Percentiles rank a stretch among this genome's conserved stretches.
phyloP scores from a whole-genome alignment of 2,888 invertebrate genomes.

The Lithophane socia region DNA sequence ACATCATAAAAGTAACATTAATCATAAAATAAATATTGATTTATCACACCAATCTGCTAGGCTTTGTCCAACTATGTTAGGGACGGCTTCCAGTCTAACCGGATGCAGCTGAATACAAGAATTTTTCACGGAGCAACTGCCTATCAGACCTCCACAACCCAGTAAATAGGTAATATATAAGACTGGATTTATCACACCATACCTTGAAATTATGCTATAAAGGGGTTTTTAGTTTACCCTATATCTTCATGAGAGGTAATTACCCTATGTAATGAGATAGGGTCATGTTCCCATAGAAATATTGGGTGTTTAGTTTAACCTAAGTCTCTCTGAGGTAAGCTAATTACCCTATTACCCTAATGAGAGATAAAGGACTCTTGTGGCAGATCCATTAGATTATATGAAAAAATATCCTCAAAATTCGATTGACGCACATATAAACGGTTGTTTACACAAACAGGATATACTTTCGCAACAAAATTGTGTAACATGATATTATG shows the following conservation, averaged over 20 bases:
- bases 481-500: slow-evolving; percentile 50
- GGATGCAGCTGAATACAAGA: too few relatives aligned
- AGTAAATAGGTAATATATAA: too few relatives aligned
- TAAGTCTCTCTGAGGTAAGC: neutral
- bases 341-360: neutral
- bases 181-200: neutral
- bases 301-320: too few relatives aligned
- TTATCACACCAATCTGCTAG: neutral
- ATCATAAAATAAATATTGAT: slow-evolving; percentile 7
- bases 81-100: too few relatives aligned
- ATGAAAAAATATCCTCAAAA: neutral
- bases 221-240: neutral
- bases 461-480: slow-evolving; percentile 34
- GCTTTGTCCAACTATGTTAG: too few relatives aligned
- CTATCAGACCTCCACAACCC: too few relatives aligned
- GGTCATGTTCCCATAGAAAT: neutral
- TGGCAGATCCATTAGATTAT: neutral
- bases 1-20: slow-evolving; percentile 11
- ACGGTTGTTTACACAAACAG: slow-evolving; percentile 13
- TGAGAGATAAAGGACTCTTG: too few relatives aligned
- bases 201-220: neutral
- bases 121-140: too few relatives aligned
- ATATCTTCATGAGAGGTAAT: neutral
- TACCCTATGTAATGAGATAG: neutral
- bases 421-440: neutral